phyloP scores from a whole-genome alignment of 2,797 vertebrate genomes.

The Triplophysa bombifrons region DNA sequence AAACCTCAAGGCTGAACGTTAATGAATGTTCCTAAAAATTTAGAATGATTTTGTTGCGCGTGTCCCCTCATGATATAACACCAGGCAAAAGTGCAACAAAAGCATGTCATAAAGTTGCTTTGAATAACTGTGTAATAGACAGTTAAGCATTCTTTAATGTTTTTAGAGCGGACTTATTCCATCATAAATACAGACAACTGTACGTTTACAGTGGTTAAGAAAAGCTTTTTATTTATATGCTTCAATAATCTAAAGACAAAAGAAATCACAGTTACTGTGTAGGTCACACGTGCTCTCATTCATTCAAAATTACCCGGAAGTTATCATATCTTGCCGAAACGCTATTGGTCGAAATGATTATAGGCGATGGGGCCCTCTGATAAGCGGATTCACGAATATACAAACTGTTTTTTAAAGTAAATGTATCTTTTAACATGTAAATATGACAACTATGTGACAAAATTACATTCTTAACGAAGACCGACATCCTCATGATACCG shows the following conservation, averaged over 20 bases:
- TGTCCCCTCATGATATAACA: neutral
- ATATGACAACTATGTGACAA: neutral
- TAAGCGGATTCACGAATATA: neutral
- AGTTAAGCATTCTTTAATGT: neutral
- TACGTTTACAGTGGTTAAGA: neutral
- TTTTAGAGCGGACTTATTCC: neutral
- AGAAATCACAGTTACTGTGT: neutral
- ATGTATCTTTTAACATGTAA: neutral
- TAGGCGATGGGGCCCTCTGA: neutral
- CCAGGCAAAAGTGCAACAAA: neutral
- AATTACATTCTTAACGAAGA: neutral
- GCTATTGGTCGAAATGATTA: constrained; percentile 17
- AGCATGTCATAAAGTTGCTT: neutral
- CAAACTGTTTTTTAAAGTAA: neutral
- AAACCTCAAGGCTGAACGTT: constrained; percentile 15
- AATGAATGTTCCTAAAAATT: constrained; percentile 8
- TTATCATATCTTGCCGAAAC: neutral
- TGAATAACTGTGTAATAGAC: neutral
- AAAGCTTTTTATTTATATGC: neutral
- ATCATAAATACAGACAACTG: neutral
- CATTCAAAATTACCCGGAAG: constrained; percentile 36
- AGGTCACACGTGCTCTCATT: neutral
- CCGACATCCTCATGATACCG: neutral
- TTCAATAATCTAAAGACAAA: neutral
- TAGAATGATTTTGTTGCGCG: neutral